Evolutionary conservation across 1,140 invertebrate species (phyloP).

Genomic region (Lucilia cuprina): DNA sequence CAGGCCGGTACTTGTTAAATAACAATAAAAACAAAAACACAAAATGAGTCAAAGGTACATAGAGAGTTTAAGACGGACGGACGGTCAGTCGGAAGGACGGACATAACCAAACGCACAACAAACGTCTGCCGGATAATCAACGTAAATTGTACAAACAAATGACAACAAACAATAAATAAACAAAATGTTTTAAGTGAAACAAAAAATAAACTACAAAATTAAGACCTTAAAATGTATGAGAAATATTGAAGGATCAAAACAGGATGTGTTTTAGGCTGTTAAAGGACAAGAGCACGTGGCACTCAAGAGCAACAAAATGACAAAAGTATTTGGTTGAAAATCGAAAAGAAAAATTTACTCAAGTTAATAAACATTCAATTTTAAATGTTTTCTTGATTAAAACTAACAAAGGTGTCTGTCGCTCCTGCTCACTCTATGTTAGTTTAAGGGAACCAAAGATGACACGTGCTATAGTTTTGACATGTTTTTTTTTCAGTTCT

Average conservation of each 20-base stretch:
- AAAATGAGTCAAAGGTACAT: not conserved
- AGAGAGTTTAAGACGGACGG: not conserved
- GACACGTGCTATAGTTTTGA: slow-evolving; percentile 18
- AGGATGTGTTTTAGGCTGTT: not conserved
- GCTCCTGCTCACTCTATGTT: no score
- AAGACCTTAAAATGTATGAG: not conserved
- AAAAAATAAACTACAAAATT: not conserved
- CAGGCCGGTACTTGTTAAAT: not conserved
- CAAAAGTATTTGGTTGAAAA: no score
- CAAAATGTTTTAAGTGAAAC: not conserved
- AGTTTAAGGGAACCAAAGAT: no score
- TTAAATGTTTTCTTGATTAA: not conserved
- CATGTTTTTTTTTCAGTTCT: not conserved
- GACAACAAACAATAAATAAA: slow-evolving; percentile 26
- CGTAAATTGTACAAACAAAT: slow-evolving; percentile 37
- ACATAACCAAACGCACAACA: not conserved
- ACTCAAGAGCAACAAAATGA: not conserved
- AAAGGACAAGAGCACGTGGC: not conserved
- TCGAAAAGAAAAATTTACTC: no score
- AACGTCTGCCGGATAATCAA: slow-evolving; percentile 40
- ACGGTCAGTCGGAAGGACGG: slow-evolving; percentile 39
- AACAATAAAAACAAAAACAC: not conserved
- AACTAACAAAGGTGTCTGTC: not conserved
- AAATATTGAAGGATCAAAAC: not conserved
- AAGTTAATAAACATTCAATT: no score